These are phyloP conservation scores for Megaustenia siamemsis DNA, from an alignment of 2,888 invertebrate genomes.

Conservation along the genomic window DNA sequence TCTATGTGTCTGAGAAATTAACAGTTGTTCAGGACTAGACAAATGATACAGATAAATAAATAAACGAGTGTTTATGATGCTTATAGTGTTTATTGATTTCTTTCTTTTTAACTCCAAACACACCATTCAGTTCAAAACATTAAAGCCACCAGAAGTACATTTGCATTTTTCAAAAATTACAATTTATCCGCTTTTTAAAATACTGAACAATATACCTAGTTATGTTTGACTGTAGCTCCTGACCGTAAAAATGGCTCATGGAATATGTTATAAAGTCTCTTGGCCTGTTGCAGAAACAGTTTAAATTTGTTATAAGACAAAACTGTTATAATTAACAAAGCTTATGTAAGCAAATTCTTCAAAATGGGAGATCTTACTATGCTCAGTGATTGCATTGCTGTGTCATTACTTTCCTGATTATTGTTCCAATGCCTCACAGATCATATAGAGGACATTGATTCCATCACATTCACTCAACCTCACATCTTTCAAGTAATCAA, in stretches of 20 bases:
- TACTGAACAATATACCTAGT: neutral
- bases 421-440: too few relatives aligned
- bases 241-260: slow-evolving; percentile 83
- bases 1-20: slow-evolving; percentile 99
- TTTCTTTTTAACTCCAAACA: neutral
- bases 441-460: too few relatives aligned
- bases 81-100: neutral
- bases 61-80: neutral
- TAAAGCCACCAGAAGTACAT: neutral
- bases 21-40: slow-evolving; percentile 85
- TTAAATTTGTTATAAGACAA: too few relatives aligned
- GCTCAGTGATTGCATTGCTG: too few relatives aligned
- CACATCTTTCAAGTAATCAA: too few relatives aligned
- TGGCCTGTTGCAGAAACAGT: slow-evolving; percentile 82
- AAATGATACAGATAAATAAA: neutral
- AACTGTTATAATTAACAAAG: too few relatives aligned
- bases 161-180: too few relatives aligned
- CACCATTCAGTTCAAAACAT: neutral
- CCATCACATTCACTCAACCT: too few relatives aligned
- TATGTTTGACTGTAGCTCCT: neutral
- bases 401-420: too few relatives aligned
- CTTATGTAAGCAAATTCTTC: too few relatives aligned
- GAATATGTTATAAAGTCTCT: slow-evolving; percentile 88
- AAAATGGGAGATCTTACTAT: too few relatives aligned
- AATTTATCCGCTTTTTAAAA: too few relatives aligned